These are phyloP conservation scores for Adelosebastes latens DNA, from an alignment of 2,797 vertebrate species.

Conservation along the genomic window DNA sequence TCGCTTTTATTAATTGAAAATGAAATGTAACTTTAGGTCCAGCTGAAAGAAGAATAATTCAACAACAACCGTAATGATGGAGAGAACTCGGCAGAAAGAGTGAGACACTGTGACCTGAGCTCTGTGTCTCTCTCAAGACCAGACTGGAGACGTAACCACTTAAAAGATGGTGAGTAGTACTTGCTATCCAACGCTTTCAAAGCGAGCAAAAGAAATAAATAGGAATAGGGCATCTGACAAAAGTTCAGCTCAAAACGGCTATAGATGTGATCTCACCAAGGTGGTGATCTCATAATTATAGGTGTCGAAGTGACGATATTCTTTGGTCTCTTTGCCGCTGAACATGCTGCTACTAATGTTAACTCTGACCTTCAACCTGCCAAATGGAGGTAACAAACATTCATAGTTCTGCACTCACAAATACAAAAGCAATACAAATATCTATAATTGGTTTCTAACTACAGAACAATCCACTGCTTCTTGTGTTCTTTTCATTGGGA, in stretches of 20 bases:
- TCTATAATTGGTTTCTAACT: not conserved
- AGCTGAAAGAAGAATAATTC: no score
- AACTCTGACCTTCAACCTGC: not conserved
- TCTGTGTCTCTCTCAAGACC: not conserved
- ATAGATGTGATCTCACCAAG: not conserved
- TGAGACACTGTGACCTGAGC: no score
- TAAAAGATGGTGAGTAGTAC: not conserved
- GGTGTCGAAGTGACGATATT: not conserved
- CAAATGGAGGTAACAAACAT: not conserved
- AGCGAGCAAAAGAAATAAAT: not conserved
- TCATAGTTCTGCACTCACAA: not conserved
- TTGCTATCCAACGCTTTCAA: rapidly evolving
- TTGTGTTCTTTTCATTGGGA: not conserved
- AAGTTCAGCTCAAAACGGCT: not conserved
- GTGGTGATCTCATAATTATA: not conserved
- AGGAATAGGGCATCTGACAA: not conserved
- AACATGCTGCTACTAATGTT: not conserved
- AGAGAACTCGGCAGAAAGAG: no score
- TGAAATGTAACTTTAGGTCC: no score
- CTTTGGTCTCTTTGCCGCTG: not conserved
- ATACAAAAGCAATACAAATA: not conserved
- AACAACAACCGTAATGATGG: no score
- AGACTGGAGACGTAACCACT: not conserved
- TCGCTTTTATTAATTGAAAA: no score
- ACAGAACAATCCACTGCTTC: not conserved